phyloP scores from a whole-genome alignment of 2,888 invertebrate genomes.

The Lymantria dispar region DNA sequence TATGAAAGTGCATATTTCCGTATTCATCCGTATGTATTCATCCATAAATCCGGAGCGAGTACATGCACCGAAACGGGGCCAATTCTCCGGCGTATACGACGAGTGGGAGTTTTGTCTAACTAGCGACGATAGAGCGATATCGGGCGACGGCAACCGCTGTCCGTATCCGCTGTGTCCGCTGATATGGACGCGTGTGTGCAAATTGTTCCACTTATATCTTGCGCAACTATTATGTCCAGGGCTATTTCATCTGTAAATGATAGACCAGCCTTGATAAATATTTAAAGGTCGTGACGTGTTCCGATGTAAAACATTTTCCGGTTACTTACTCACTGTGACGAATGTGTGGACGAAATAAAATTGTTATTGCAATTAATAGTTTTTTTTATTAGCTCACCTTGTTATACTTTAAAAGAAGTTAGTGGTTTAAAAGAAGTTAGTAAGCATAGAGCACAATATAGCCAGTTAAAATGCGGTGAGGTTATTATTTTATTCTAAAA shows the following conservation, averaged over 20 bases:
- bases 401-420: no score
- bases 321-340: not conserved
- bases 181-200: slow-evolving; percentile 27
- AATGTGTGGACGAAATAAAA: no score
- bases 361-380: no score
- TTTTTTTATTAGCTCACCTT: no score
- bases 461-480: no score
- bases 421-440: no score
- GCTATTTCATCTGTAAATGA: slow-evolving; percentile 12
- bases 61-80: slow-evolving; percentile 51
- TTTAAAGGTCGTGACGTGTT: slow-evolving; percentile 12
- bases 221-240: slow-evolving; percentile 19
- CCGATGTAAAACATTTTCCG: not conserved
- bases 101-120: slow-evolving; percentile 5
- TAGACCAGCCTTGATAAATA: slow-evolving; percentile 23
- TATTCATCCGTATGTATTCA: slow-evolving; percentile 34
- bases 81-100: slow-evolving; percentile 29
- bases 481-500: no score
- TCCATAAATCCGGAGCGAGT: slow-evolving; percentile 55
- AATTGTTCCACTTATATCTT: slow-evolving; percentile 31
- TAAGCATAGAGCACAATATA: no score
- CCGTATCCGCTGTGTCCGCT: slow-evolving; percentile 39
- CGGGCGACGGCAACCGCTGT: slow-evolving; percentile 9
- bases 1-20: slow-evolving; percentile 38
- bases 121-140: slow-evolving; percentile 11